Evolutionary conservation across 2,113 vertebrate species (phyloP).

Genomic region (Etia nguti): DNA sequence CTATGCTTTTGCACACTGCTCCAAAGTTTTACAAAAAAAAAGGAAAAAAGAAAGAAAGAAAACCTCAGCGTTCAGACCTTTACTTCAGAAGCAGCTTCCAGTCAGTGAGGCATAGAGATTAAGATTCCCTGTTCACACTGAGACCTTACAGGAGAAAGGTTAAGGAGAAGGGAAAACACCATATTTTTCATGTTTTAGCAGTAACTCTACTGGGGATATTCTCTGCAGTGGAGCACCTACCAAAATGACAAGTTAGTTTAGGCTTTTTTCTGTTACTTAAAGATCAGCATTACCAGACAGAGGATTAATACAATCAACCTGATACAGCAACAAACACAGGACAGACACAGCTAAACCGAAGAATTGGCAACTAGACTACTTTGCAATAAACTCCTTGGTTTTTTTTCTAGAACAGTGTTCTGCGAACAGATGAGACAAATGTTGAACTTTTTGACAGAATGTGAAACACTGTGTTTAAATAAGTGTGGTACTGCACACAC

Average conservation of each 20-base stretch:
- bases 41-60: background rate
- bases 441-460: background rate
- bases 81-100: background rate
- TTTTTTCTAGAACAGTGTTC: background rate
- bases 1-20: background rate
- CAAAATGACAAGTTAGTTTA: background rate
- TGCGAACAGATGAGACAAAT: background rate
- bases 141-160: background rate
- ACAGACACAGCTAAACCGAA: background rate
- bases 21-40: constrained; percentile 4
- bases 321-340: background rate
- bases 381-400: background rate
- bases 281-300: background rate
- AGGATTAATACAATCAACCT: background rate
- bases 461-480: background rate
- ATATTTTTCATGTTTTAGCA: background rate
- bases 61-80: background rate
- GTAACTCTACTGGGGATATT: background rate
- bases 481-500: background rate
- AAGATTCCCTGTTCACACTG: background rate
- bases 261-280: background rate
- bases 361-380: background rate
- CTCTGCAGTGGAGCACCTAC: background rate
- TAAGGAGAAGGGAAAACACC: background rate
- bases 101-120: background rate